phyloP scores from a whole-genome alignment of 37 sponge, comb jelly and placozoan species.

The Hexactinellida sp. region DNA sequence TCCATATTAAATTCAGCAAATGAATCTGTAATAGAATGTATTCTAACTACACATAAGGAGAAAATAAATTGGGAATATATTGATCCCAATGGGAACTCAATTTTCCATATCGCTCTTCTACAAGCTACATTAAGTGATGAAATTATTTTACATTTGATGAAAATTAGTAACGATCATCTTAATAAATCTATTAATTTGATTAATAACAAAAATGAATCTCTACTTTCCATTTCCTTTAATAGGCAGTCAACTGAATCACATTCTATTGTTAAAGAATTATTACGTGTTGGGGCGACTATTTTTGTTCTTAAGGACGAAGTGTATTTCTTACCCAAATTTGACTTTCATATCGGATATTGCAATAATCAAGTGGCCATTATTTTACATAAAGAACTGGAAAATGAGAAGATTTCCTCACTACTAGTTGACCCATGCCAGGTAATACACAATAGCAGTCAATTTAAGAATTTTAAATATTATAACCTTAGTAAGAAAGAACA shows the following conservation, averaged over 20 bases:
- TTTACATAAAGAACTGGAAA: not conserved
- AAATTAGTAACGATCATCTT: not conserved
- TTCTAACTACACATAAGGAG: not conserved
- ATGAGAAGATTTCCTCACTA: not conserved
- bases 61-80: not conserved
- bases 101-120: not conserved
- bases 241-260: not conserved
- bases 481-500: not conserved
- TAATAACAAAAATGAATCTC: not conserved
- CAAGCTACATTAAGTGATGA: not conserved
- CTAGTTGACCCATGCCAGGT: not conserved
- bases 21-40: not conserved
- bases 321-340: not conserved
- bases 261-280: not conserved
- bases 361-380: not conserved
- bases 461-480: not conserved
- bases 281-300: not conserved
- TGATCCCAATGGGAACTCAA: not conserved
- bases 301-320: not conserved
- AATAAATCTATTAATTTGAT: not conserved
- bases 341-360: not conserved
- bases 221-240: not conserved
- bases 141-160: not conserved
- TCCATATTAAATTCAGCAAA: not conserved
- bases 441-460: not conserved